These are phyloP conservation scores for Myotis pilosus DNA, from an alignment of 2,797 vertebrate genomes.

Conservation along the genomic window DNA sequence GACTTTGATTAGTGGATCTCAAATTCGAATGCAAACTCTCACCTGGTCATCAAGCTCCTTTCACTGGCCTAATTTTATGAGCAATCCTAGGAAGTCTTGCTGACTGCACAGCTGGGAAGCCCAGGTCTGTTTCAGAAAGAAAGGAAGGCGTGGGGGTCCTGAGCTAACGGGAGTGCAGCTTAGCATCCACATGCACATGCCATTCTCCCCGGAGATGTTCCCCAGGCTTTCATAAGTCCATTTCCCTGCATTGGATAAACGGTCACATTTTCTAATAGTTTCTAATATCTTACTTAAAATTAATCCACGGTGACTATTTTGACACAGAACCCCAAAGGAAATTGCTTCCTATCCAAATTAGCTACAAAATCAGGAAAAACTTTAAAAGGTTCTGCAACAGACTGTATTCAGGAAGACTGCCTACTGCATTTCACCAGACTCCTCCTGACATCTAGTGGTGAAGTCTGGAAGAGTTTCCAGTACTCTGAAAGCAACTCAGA, in stretches of 20 bases:
- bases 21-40: not conserved
- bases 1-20: not conserved
- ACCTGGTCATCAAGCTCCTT: not conserved
- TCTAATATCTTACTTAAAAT: slow-evolving; percentile 43
- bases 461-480: not conserved
- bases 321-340: slow-evolving; percentile 30
- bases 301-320: slow-evolving; percentile 44
- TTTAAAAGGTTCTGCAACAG: slow-evolving; percentile 1
- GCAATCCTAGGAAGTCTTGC: not conserved
- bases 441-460: slow-evolving; percentile 82
- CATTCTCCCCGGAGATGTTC: not conserved
- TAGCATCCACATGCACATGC: not conserved
- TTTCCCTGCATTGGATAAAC: not conserved
- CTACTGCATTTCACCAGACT: slow-evolving; percentile 57
- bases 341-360: slow-evolving; percentile 52
- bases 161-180: not conserved
- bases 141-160: not conserved
- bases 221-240: not conserved
- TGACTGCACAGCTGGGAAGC: not conserved
- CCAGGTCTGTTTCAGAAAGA: not conserved
- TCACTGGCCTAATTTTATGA: not conserved
- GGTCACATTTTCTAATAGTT: slow-evolving; percentile 29
- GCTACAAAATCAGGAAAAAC: slow-evolving; percentile 35
- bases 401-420: accelerated
- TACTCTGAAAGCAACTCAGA: not conserved